A percentile compares a stretch with the other conserved stretches of the same genome.
Conservation (phyloP, 2,888 invertebrate species). For the Pseudococcus jackbeardsleyi region DNA sequence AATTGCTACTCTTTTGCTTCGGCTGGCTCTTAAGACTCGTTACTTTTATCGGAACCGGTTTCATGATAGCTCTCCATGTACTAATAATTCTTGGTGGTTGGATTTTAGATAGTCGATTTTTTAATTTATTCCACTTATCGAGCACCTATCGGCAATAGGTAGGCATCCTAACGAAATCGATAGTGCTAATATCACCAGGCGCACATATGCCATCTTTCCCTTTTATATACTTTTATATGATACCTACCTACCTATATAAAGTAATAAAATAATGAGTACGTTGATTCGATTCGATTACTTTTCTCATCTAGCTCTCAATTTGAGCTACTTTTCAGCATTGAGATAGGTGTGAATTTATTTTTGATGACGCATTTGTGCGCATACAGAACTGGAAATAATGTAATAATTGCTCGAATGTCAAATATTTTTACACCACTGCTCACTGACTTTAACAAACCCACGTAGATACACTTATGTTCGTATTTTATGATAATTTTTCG, state of each 20-base stretch:
- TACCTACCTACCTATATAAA: neutral
- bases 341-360: neutral
- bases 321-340: constrained; percentile 5
- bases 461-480: too few relatives aligned
- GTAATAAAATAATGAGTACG: neutral
- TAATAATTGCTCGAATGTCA: neutral
- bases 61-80: neutral
- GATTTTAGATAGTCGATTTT: neutral
- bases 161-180: constrained; percentile 20
- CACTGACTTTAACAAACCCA: neutral
- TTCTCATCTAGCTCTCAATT: neutral
- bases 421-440: neutral
- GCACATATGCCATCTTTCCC: neutral
- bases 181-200: neutral
- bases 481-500: neutral
- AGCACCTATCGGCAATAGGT: neutral
- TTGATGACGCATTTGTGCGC: neutral
- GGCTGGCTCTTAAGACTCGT: neutral
- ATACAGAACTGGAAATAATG: neutral
- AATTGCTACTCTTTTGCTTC: constrained; percentile 35
- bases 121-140: constrained; percentile 8
- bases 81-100: constrained; percentile 6
- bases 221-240: neutral
- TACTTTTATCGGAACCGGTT: constrained; percentile 48
- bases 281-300: neutral